Conservation (phyloP, 2,113 vertebrate species). For the Amia ocellicauda region DNA sequence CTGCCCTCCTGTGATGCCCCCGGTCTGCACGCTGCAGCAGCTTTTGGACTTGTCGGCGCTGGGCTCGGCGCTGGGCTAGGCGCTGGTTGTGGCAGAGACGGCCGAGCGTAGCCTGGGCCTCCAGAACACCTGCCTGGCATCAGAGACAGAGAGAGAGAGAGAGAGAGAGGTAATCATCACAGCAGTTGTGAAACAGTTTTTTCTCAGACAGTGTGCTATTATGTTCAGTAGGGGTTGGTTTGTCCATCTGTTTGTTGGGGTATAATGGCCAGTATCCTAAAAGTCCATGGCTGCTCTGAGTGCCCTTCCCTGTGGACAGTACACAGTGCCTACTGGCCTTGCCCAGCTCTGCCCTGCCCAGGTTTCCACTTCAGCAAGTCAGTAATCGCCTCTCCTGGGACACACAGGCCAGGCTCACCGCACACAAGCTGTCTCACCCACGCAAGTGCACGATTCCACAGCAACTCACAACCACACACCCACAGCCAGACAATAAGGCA, state of each 20-base stretch:
- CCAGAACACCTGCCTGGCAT: conserved; percentile 37
- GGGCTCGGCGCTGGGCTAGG: conserved; percentile 32
- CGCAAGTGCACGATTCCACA: neutral
- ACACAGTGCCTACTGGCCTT: too few relatives aligned
- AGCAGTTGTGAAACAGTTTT: too few relatives aligned
- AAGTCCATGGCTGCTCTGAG: too few relatives aligned
- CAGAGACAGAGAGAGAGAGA: neutral
- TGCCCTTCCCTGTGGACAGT: too few relatives aligned
- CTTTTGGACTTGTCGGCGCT: conserved; percentile 31
- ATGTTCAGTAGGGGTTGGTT: too few relatives aligned
- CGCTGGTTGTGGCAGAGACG: conserved; percentile 33
- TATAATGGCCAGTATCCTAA: conserved; percentile 34
- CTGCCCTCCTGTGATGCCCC: conserved; percentile 23
- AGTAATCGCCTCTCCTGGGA: conserved; percentile 57
- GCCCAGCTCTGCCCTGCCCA: conserved; percentile 22
- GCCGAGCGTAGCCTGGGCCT: conserved; percentile 43
- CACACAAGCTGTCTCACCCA: conserved; percentile 37
- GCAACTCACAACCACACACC: too few relatives aligned
- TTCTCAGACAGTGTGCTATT: too few relatives aligned
- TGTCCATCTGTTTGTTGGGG: too few relatives aligned
- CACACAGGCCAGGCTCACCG: conserved; percentile 25
- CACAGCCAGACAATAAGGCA: too few relatives aligned
- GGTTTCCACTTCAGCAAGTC: conserved; percentile 49
- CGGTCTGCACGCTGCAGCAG: conserved; percentile 25
- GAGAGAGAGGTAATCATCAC: too few relatives aligned